Base-by-base conservation (phyloP, 2,797 vertebrate genomes). In the Enteromius argenteus region DNA sequence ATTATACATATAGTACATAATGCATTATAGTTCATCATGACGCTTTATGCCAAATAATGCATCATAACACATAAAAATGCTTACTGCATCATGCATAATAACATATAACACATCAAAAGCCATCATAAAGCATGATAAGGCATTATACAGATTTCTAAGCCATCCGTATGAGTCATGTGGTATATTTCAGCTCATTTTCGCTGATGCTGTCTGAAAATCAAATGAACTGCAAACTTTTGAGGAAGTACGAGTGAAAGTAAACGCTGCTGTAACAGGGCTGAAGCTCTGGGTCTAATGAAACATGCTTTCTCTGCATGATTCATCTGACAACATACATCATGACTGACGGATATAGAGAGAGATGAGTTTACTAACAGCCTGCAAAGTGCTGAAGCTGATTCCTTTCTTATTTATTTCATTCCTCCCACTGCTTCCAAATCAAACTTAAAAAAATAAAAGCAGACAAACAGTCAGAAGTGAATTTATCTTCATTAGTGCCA, bases 301-400 rank as follows among this genome's bases (percentile, higher is more conserved):
- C 32, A 84, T 49, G 71, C 77, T 39, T 32, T 80, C 68, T 19
- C 64, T 15, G 66, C 60, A 67, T 83, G 75, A 78, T 92, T 91
- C 90, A 94, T 93, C 94, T 92, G 93, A 94, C 92, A 91, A 90
- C 93, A 92, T 92, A 93, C 92, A 85, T 87, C 77, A 89, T 93
- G 87, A 94, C 93, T 94, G 90, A 93, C 93, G 92, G 90, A 90
- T 88, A 80, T 2, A 37, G 80, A 87, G 92, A 92, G 93, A 87
- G 91, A 92, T 90, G 92, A 93, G 90, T 91, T 93, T 93, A 93
- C 93, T 93, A 80, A 80, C 90, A 86, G 85, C 76, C 80, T 58
- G 88, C 77, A 84, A 81, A 69, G 66, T 66, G 74, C 81, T 62
- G 80, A 56, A 74, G 51, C 46, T 21, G n/a, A 76, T 49, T 80